A percentile compares a stretch with the other conserved stretches of the same genome.
Evolutionary conservation across 2,797 vertebrate genomes (phyloP).

Genomic region (Takifugu ocellatus): DNA sequence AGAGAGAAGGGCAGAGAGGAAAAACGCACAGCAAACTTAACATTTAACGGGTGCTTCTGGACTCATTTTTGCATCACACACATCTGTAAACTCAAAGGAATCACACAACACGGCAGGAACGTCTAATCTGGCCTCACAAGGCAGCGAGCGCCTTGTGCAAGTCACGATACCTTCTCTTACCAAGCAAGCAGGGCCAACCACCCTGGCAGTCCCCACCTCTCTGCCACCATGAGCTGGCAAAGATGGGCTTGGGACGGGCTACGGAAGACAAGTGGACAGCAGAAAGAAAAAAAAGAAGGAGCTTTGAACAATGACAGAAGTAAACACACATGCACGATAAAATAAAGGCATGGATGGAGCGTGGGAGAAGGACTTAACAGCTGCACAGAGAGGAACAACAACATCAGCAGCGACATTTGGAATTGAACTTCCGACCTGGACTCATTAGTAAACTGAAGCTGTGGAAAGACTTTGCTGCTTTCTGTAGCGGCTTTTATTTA

Average conservation of each 20-base stretch:
- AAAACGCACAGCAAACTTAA: conserved; percentile 38
- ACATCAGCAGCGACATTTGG: no score
- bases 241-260: conserved; percentile 73
- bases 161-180: conserved; percentile 56
- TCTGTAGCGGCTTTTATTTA: not conserved
- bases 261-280: conserved; percentile 51
- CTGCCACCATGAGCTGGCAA: conserved; percentile 69
- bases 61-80: conserved; percentile 25
- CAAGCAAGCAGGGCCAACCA: conserved; percentile 74
- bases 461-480: no score
- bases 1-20: conserved; percentile 3
- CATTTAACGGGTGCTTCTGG: conserved; percentile 25
- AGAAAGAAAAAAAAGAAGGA: conserved; percentile 31
- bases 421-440: no score
- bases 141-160: conserved; percentile 6
- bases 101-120: conserved; percentile 20
- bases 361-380: not conserved
- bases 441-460: no score
- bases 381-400: no score
- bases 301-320: conserved; percentile 10
- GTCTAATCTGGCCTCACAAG: conserved; percentile 24
- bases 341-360: conserved; percentile 1
- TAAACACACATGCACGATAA: conserved; percentile 16
- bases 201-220: conserved; percentile 67
- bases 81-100: conserved; percentile 20